Conservation (phyloP, 2,888 invertebrate species). For the Ophion ellenae region DNA sequence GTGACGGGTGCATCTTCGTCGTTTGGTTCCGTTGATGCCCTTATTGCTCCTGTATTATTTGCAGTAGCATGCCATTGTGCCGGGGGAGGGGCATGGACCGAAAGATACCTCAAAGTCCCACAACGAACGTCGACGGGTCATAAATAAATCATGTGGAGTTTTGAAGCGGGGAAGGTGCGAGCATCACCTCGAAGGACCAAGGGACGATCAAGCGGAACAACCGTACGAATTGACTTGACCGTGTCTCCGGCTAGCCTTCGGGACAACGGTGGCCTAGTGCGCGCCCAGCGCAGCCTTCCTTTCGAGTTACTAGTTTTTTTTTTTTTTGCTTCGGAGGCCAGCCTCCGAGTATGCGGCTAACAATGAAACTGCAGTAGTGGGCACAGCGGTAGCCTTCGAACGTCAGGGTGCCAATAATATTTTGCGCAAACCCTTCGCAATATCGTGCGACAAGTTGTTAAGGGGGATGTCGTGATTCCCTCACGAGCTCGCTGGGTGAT, state of each 20-base stretch:
- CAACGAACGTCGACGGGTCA: constrained; percentile 44
- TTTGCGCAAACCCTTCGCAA: constrained; percentile 71
- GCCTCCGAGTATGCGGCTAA: not conserved
- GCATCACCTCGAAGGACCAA: constrained; percentile 27
- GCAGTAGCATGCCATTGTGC: constrained; percentile 29
- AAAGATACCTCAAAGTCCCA: constrained; percentile 30
- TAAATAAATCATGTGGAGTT: constrained; percentile 71
- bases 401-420: constrained; percentile 70
- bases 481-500: constrained; percentile 21
- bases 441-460: constrained; percentile 64
- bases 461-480: constrained; percentile 19
- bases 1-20: constrained; percentile 26
- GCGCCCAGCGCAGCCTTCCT: not conserved
- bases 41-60: constrained; percentile 58
- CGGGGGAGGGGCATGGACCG: not conserved
- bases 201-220: constrained; percentile 26
- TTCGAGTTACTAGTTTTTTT: constrained; percentile 30
- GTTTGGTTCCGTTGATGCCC: constrained; percentile 21
- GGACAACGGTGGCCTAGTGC: constrained; percentile 25
- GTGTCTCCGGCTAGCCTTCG: constrained; percentile 33
- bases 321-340: not conserved
- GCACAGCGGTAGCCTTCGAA: constrained; percentile 16
- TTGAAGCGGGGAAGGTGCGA: constrained; percentile 37
- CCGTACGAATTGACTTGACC: constrained; percentile 41
- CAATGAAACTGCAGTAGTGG: constrained; percentile 36